Conservation (phyloP, 1,140 invertebrate genomes). For the Aphaenogaster ashmeadi region DNA sequence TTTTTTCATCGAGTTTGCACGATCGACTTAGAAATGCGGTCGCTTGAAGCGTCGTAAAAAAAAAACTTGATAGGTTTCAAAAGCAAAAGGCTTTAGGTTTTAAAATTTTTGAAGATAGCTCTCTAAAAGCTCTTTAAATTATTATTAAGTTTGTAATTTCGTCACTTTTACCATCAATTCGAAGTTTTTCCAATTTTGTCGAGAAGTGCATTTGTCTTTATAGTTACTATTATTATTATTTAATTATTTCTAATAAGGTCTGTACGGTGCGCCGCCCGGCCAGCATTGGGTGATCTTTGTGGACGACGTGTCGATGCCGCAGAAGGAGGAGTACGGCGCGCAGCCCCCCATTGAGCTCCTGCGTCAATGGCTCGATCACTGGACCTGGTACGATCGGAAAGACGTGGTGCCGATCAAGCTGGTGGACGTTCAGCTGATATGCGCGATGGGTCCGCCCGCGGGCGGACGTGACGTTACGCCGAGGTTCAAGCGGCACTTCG, state of each 20-base stretch:
- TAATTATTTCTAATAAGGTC: slow-evolving; percentile 1
- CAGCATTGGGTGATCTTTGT: slow-evolving; percentile 94
- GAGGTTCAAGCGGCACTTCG: slow-evolving; percentile 97
- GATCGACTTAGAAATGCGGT: background rate
- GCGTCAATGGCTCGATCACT: slow-evolving; percentile 97
- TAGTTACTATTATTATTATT: slow-evolving; percentile 81
- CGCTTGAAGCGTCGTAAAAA: background rate
- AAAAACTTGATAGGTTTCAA: background rate
- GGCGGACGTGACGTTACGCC: slow-evolving; percentile 95
- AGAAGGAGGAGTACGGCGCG: slow-evolving; percentile 95
- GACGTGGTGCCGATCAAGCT: slow-evolving; percentile 94
- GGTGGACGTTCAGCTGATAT: slow-evolving; percentile 95
- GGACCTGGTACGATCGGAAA: slow-evolving; percentile 97
- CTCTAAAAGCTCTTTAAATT: background rate
- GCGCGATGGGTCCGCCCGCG: slow-evolving; percentile 95
- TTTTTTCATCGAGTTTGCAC: background rate
- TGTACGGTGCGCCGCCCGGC: slow-evolving; percentile 67
- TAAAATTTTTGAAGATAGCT: slow-evolving; percentile 13
- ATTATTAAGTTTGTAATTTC: slow-evolving; percentile 2
- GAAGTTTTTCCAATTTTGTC: background rate
- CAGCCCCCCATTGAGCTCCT: slow-evolving; percentile 97
- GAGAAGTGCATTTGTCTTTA: background rate
- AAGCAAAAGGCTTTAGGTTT: background rate
- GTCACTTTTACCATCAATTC: background rate
- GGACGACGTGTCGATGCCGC: slow-evolving; percentile 97